phyloP scores from a whole-genome alignment of 2,797 vertebrate species.

The Muscicapa striata region DNA sequence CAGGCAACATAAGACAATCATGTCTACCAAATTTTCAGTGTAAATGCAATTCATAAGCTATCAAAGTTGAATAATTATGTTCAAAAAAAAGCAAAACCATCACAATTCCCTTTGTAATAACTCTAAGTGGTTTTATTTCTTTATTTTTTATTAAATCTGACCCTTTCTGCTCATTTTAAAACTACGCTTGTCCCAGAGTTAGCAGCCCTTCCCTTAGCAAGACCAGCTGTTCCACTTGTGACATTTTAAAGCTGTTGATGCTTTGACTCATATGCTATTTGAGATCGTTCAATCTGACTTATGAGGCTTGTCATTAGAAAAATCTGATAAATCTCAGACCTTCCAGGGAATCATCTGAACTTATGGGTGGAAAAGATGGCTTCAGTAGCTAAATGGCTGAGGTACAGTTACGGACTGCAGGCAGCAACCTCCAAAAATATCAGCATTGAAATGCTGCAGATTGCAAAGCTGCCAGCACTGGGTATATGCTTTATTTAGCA shows the following conservation, averaged over 20 bases:
- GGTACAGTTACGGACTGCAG: constrained; percentile 51
- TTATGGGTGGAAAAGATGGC: constrained; percentile 63
- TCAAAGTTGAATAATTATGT: neutral
- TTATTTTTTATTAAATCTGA: neutral
- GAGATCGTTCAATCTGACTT: constrained; percentile 67
- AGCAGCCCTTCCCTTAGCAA: constrained; percentile 26
- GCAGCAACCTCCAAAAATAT: constrained; percentile 64
- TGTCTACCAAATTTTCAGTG: neutral
- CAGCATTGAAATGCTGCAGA: constrained; percentile 33
- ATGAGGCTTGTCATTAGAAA: constrained; percentile 64
- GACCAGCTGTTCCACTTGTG: constrained; percentile 68
- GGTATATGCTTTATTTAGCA: constrained; percentile 54
- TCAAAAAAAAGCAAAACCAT: neutral
- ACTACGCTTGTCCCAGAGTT: neutral
- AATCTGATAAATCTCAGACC: constrained; percentile 71
- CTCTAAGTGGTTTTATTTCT: neutral
- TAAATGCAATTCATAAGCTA: neutral
- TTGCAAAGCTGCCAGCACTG: constrained; percentile 60
- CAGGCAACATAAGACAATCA: neutral
- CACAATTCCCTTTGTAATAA: neutral
- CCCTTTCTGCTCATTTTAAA: constrained; percentile 37
- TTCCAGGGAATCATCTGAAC: constrained; percentile 68
- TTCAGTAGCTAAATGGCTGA: constrained; percentile 28
- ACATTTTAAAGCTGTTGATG: constrained; percentile 70
- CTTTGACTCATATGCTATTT: constrained; percentile 67